Conservation (phyloP, 2,113 vertebrate genomes). For the Pardalotus punctatus region DNA sequence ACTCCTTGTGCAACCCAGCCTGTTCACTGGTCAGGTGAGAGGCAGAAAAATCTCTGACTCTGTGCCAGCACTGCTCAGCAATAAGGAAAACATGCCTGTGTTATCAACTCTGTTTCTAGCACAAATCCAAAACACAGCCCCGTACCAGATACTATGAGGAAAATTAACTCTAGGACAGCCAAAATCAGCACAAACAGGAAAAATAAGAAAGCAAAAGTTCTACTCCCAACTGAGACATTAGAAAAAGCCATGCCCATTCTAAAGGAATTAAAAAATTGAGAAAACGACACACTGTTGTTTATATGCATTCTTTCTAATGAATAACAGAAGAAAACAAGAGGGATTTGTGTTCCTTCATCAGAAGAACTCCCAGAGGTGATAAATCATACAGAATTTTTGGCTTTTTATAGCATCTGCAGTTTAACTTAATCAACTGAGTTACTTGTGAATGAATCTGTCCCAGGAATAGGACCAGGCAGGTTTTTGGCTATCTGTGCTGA, state of each 20-base stretch:
- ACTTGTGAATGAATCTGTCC: not conserved
- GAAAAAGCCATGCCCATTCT: not conserved
- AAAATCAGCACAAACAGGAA: not conserved
- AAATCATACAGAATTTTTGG: not conserved
- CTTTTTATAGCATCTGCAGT: not conserved
- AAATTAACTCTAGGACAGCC: not conserved
- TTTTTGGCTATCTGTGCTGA: not conserved
- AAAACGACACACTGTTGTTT: not conserved
- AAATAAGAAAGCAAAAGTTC: not conserved
- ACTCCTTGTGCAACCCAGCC: fast-evolving
- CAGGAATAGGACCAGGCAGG: not conserved
- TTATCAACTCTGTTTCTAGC: not conserved
- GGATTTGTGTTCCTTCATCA: not conserved
- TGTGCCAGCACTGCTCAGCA: fast-evolving
- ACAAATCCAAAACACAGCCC: not conserved
- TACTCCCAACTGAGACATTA: not conserved
- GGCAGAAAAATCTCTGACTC: not conserved
- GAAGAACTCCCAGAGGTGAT: not conserved
- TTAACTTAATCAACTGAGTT: not conserved
- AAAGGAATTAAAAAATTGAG: not conserved
- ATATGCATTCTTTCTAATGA: not conserved
- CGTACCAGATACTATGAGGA: not conserved
- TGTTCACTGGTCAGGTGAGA: not conserved
- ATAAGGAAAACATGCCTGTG: not conserved
- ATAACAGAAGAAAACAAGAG: slow-evolving; percentile 3